These are phyloP conservation scores for Donacobius atricapilla DNA, from an alignment of 2,113 vertebrate genomes.

Conservation along the genomic window DNA sequence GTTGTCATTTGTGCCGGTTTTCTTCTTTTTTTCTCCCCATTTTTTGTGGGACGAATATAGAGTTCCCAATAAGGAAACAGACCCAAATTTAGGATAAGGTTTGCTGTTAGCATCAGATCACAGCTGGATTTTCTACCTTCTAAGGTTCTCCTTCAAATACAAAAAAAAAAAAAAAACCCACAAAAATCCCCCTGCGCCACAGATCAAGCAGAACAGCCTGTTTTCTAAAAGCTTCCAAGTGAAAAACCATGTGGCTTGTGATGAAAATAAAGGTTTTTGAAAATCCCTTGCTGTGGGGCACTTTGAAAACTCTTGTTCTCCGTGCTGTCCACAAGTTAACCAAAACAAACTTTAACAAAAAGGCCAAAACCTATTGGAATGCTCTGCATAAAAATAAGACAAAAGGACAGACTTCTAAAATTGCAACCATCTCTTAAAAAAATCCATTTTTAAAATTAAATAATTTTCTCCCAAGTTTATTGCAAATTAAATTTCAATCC, in stretches of 20 bases:
- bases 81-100: not conserved
- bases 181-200: accelerated
- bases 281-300: not conserved
- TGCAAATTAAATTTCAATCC: not conserved
- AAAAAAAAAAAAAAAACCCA: not conserved
- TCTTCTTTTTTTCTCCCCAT: not conserved
- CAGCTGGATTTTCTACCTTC: not conserved
- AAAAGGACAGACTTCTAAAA: not conserved
- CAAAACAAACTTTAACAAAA: not conserved
- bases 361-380: not conserved
- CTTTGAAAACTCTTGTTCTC: not conserved
- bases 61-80: not conserved
- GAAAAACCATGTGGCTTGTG: not conserved
- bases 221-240: not conserved
- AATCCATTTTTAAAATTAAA: not conserved
- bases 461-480: not conserved
- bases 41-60: not conserved
- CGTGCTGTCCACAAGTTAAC: not conserved
- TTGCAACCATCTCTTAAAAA: not conserved
- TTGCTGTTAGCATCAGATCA: not conserved
- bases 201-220: not conserved
- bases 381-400: not conserved
- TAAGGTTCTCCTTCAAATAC: not conserved
- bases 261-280: not conserved
- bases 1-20: not conserved